These are phyloP conservation scores for Aix galericulata DNA, from an alignment of 2,113 vertebrate species.

Conservation along the genomic window DNA sequence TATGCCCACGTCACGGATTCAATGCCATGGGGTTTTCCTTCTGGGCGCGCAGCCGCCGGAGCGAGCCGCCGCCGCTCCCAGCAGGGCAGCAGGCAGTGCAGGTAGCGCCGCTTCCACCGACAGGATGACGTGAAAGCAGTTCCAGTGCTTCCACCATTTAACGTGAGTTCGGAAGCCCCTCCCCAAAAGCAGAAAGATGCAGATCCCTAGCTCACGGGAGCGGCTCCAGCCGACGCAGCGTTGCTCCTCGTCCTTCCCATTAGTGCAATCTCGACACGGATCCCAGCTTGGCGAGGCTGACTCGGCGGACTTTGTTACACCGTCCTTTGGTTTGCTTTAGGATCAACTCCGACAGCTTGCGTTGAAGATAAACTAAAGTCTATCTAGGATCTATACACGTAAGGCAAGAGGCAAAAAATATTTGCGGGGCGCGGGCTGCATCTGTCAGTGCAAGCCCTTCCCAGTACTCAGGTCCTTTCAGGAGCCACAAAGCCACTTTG, in stretches of 20 bases:
- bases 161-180: background rate
- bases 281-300: conserved; percentile 29
- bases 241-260: conserved; percentile 57
- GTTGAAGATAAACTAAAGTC: conserved; percentile 70
- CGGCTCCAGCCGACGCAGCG: conserved; percentile 56
- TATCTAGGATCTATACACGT: conserved; percentile 72
- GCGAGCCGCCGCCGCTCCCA: background rate
- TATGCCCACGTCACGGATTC: background rate
- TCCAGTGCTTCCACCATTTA: background rate
- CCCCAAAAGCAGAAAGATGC: background rate
- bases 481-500: conserved; percentile 61
- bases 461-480: conserved; percentile 54
- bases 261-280: conserved; percentile 87
- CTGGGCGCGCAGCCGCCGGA: background rate
- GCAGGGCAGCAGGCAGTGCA: background rate
- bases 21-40: background rate
- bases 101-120: background rate
- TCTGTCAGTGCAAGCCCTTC: background rate
- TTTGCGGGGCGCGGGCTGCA: conserved; percentile 63
- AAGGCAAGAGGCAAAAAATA: conserved; percentile 83
- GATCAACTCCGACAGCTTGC: conserved; percentile 59
- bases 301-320: conserved; percentile 25
- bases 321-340: conserved; percentile 83
- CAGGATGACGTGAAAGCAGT: conserved; percentile 18
- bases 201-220: conserved; percentile 36